Evolutionary conservation across 2,797 vertebrate genomes (phyloP), one percentile per base, ranked within the genome.

Genomic region (Champsocephalus gunnari): DNA sequence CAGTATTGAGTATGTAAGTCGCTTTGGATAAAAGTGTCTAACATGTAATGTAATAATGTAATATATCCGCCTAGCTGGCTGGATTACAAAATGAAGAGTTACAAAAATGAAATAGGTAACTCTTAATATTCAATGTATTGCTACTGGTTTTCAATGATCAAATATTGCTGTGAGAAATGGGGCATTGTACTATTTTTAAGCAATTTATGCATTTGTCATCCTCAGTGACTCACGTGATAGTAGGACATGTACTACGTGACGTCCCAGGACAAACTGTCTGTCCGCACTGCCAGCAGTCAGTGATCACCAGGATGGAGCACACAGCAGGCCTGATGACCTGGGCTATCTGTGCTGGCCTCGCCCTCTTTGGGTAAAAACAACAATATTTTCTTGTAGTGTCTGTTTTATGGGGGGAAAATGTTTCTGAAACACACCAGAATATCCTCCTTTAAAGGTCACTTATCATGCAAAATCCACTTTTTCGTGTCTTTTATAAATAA

Each of bases 261-360:
- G 2, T 71, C 32, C 93, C 96, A 0, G 95, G 93, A 16, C 89
- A 94, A 48, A 91, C 92, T 5, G 51, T 91, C 77, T 97, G 96
- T 58, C 94, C 94, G 9, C 92, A 93, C 67, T 97, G 96, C 85
- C 93, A 92, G 71, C 92, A 94, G 82, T 79, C 85, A 34, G 95
- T 96, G 65, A 62, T 95, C 74, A 96, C 95, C 5, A 77, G 66
- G 14, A 92, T 88, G 14, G 77, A 90, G 64, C 88, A 89, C 86
- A 75, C 66, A 0, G 0, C 91, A 2, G 96, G 96, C 41, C 87
- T 87, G 59, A 56, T 96, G 74, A 62, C 94, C 1, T 96, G 93
- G 91, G 80, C 89, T 21, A 77, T 94, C 49, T 95, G 93, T 38
- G 71, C 74, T 0, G 68, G 79, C 28, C 83, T 94, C 17, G 1